These are phyloP conservation scores for Ammodramus savannarum DNA, from an alignment of 2,113 vertebrate species.

Conservation along the genomic window DNA sequence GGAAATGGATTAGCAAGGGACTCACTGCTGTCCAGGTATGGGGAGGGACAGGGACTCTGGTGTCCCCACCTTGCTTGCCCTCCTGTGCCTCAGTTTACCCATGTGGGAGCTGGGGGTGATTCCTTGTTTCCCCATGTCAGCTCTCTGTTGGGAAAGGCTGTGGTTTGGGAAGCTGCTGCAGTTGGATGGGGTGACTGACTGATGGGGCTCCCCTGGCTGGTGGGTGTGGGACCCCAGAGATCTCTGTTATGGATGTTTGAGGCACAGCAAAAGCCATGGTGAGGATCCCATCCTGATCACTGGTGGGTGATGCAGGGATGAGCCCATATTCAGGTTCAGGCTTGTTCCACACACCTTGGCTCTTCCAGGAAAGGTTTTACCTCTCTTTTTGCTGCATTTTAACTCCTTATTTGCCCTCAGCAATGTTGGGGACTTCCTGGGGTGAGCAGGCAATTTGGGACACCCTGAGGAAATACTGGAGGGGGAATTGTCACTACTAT, in stretches of 20 bases:
- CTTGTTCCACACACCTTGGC: background rate
- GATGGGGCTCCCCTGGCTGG: background rate
- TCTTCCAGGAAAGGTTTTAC: background rate
- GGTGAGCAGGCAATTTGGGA: background rate
- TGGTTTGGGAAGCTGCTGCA: background rate
- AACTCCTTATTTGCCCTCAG: background rate
- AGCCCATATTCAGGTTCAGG: background rate
- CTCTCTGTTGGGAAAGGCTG: background rate
- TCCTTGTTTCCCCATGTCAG: background rate
- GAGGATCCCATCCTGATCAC: background rate
- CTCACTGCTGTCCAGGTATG: conserved; percentile 59
- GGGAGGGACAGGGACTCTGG: background rate
- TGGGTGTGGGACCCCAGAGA: background rate
- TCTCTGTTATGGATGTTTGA: fast-evolving
- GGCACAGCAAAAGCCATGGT: background rate
- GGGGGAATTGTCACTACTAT: background rate
- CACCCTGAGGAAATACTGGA: background rate
- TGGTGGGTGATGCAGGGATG: fast-evolving
- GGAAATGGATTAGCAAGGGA: conserved; percentile 46
- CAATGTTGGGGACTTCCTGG: background rate
- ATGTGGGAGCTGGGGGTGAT: fast-evolving
- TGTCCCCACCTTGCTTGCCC: background rate
- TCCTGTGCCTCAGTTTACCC: background rate
- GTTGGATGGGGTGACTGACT: background rate
- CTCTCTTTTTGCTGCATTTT: background rate